Percentiles rank a stretch among this genome's conserved stretches.
phyloP scores from a whole-genome alignment of 2,888 invertebrate species.

The Acleris cristana region DNA sequence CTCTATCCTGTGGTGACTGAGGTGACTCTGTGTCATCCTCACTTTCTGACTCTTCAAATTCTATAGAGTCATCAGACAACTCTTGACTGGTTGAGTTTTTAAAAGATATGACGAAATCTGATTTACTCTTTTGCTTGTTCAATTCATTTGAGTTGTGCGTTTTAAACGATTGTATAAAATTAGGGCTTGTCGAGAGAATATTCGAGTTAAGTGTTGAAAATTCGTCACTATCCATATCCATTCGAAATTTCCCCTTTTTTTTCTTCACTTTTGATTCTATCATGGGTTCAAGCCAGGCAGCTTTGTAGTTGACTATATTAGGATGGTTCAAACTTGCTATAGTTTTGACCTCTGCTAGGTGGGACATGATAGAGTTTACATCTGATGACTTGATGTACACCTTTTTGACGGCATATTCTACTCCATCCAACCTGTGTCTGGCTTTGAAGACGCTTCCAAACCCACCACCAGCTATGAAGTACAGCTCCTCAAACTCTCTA shows the following conservation, averaged over 20 bases:
- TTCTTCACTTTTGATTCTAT: constrained; percentile 76
- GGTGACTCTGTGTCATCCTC: constrained; percentile 58
- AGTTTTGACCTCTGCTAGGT: constrained; percentile 91
- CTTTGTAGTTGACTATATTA: constrained; percentile 92
- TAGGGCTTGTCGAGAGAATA: constrained; percentile 63
- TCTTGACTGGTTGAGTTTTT: constrained; percentile 61
- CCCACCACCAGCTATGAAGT: constrained; percentile 88
- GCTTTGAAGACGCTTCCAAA: constrained; percentile 91
- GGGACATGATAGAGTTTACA: constrained; percentile 85
- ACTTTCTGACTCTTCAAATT: constrained; percentile 55
- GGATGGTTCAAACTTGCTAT: constrained; percentile 90
- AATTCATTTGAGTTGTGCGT: constrained; percentile 77
- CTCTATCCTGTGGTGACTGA: constrained; percentile 60
- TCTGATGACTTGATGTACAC: constrained; percentile 86
- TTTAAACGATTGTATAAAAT: constrained; percentile 75
- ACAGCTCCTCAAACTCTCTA: constrained; percentile 88
- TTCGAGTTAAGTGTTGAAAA: constrained; percentile 56
- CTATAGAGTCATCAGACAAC: constrained; percentile 19
- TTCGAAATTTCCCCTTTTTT: constrained; percentile 58
- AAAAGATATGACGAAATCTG: constrained; percentile 74
- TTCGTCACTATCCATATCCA: constrained; percentile 71
- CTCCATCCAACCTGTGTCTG: constrained; percentile 88
- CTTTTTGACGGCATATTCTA: constrained; percentile 92
- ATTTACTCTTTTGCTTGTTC: constrained; percentile 62
- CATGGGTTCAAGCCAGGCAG: constrained; percentile 91